These are phyloP conservation scores for Stegastes partitus DNA, from an alignment of 2,113 vertebrate species.

Conservation along the genomic window DNA sequence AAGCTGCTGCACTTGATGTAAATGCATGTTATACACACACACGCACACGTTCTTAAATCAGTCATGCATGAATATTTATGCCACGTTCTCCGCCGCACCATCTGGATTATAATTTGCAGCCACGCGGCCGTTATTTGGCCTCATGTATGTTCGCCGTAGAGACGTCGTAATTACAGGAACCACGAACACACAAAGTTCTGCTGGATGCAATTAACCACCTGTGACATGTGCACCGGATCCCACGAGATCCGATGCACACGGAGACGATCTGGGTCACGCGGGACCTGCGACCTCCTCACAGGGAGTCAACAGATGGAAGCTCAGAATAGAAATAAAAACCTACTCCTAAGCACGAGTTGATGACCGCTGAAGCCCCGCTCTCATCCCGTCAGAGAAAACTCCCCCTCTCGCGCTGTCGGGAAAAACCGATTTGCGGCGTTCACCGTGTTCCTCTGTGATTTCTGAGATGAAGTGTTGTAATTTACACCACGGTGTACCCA, in stretches of 20 bases:
- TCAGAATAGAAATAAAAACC: neutral
- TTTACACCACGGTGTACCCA: slow-evolving; percentile 28
- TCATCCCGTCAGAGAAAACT: slow-evolving; percentile 35
- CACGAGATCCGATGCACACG: slow-evolving; percentile 11
- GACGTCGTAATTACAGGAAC: neutral
- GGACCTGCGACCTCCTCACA: slow-evolving; percentile 8
- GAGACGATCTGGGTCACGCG: neutral
- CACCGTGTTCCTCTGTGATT: neutral
- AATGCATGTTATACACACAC: neutral
- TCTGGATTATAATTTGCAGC: slow-evolving; percentile 2
- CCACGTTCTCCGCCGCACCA: neutral
- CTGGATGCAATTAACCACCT: slow-evolving; percentile 7
- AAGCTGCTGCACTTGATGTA: neutral
- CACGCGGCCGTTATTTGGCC: neutral
- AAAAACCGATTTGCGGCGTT: slow-evolving; percentile 28
- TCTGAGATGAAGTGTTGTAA: slow-evolving; percentile 26
- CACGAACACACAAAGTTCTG: neutral
- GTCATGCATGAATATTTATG: slow-evolving; percentile 10
- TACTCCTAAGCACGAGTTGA: slow-evolving; percentile 24
- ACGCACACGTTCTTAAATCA: neutral
- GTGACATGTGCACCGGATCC: slow-evolving; percentile 1
- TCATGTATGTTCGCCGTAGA: neutral
- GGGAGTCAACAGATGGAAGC: neutral
- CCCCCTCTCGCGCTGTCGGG: slow-evolving; percentile 1
- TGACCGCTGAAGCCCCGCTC: slow-evolving; percentile 16